Percentiles rank a stretch among this genome's conserved stretches.
These are phyloP conservation scores for Bradynema listronoti DNA, from an alignment of 1,140 invertebrate species.

Conservation along the genomic window DNA sequence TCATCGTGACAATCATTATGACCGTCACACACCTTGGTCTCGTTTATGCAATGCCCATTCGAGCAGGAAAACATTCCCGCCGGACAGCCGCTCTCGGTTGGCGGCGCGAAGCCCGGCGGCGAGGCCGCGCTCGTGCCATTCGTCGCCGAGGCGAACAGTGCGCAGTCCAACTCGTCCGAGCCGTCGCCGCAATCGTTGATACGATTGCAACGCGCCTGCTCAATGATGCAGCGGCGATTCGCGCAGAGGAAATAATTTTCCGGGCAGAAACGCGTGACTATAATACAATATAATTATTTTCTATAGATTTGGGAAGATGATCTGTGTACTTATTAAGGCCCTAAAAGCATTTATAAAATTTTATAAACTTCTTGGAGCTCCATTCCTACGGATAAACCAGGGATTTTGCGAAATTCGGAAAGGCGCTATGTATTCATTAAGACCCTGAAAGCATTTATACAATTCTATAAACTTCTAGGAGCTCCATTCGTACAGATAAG, in stretches of 20 bases:
- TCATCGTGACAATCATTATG: conserved; percentile 56
- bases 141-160: conserved; percentile 28
- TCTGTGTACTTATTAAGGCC: no score
- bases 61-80: conserved; percentile 85
- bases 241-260: conserved; percentile 65
- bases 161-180: conserved; percentile 82
- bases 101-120: not conserved
- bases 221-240: conserved; percentile 71
- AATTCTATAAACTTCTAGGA: no score
- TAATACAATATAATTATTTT: no score
- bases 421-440: no score
- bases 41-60: conserved; percentile 67
- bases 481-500: no score
- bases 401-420: no score
- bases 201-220: conserved; percentile 62
- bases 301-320: no score
- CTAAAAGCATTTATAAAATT: no score
- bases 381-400: no score
- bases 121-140: conserved; percentile 65
- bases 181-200: conserved; percentile 83
- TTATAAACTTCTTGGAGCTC: no score
- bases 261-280: conserved; percentile 44
- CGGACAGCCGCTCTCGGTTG: conserved; percentile 65
- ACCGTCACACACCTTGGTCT: conserved; percentile 56
- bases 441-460: no score